Percentiles rank a stretch among this genome's conserved stretches.
Conservation (phyloP, 2,113 vertebrate genomes). For the Asarcornis scutulata region DNA sequence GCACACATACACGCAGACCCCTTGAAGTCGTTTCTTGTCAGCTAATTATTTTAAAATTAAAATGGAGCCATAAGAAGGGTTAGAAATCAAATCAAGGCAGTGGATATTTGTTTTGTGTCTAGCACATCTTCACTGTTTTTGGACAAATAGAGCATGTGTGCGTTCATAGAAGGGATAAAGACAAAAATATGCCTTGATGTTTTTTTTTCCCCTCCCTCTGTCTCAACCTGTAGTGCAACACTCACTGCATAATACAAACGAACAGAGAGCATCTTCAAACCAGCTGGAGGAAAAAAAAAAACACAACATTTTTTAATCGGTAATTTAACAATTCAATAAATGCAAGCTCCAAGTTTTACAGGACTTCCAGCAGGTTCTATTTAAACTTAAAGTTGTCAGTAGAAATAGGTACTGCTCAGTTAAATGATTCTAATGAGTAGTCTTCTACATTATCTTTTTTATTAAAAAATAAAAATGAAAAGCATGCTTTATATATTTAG, state of each 20-base stretch:
- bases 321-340: not conserved
- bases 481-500: not conserved
- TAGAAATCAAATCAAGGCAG: not conserved
- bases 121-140: not conserved
- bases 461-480: not conserved
- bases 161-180: not conserved
- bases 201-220: not conserved
- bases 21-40: not conserved
- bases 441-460: not conserved
- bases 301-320: not conserved
- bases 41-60: not conserved
- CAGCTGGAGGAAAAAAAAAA: not conserved
- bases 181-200: not conserved
- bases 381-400: not conserved
- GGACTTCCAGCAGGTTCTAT: not conserved
- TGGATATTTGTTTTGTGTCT: not conserved
- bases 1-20: rapidly evolving
- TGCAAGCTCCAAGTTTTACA: not conserved
- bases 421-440: not conserved
- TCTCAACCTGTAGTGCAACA: not conserved
- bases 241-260: not conserved
- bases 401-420: not conserved
- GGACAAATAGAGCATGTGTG: not conserved
- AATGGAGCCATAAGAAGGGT: not conserved
- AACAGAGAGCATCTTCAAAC: not conserved